These are phyloP conservation scores for Gorsachius magnificus DNA, from an alignment of 2,797 vertebrate genomes.

Conservation along the genomic window DNA sequence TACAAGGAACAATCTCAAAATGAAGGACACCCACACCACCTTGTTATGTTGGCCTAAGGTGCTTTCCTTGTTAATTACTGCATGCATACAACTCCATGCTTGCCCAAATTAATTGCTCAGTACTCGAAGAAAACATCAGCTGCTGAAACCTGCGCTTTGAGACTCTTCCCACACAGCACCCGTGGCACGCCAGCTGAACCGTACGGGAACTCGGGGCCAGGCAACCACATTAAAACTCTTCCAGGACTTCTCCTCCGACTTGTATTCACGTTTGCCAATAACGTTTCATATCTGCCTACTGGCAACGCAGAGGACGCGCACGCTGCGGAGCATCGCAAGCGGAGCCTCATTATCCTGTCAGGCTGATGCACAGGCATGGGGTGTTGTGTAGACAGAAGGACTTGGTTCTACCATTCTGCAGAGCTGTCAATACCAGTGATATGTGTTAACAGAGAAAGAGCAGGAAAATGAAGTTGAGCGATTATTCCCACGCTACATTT, in stretches of 20 bases:
- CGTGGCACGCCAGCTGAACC: background rate
- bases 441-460: background rate
- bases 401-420: background rate
- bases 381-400: background rate
- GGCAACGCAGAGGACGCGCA: fast-evolving
- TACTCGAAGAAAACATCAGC: conserved; percentile 39
- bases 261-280: fast-evolving
- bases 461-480: background rate
- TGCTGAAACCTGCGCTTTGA: background rate
- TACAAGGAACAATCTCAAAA: background rate
- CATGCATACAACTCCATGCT: background rate
- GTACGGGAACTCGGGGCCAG: fast-evolving
- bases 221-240: background rate
- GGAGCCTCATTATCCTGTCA: background rate
- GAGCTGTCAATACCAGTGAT: conserved; percentile 17
- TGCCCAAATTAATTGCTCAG: conserved; percentile 54
- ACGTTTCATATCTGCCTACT: fast-evolving
- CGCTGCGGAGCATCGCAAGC: background rate
- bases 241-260: background rate
- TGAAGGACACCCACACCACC: conserved; percentile 45
- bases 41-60: conserved; percentile 29
- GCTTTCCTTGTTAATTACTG: conserved; percentile 43
- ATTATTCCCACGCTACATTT: conserved; percentile 52
- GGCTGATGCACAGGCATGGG: background rate
- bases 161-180: background rate